Percentiles rank a stretch among this genome's conserved stretches.
Conservation (phyloP, 2,888 invertebrate genomes). For the Tipula vernalis region DNA sequence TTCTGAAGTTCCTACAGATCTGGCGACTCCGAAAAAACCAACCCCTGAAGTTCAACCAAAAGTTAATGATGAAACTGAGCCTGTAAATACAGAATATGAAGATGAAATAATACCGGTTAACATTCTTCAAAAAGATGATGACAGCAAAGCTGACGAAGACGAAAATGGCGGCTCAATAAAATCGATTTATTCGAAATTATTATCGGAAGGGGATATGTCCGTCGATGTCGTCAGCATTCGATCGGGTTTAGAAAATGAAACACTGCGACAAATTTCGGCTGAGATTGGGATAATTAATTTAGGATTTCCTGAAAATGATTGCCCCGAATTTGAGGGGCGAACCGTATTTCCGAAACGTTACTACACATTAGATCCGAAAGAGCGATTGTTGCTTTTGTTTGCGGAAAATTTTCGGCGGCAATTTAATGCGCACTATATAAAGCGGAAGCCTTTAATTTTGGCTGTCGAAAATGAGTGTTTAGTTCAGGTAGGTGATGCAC, state of each 20-base stretch:
- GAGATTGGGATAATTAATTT: slow-evolving; percentile 28
- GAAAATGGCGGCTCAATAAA: background rate
- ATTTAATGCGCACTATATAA: slow-evolving; percentile 43
- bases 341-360: slow-evolving; percentile 52
- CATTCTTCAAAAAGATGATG: background rate
- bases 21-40: background rate
- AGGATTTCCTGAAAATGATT: slow-evolving; percentile 29
- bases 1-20: background rate
- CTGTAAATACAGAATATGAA: background rate
- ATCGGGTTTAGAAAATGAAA: background rate
- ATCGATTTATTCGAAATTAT: background rate
- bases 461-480: slow-evolving; percentile 66
- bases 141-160: background rate
- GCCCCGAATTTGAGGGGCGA: slow-evolving; percentile 44
- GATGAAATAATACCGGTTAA: no score
- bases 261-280: background rate
- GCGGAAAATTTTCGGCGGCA: slow-evolving; percentile 69
- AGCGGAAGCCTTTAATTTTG: slow-evolving; percentile 52
- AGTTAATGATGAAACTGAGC: background rate
- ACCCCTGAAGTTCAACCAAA: background rate
- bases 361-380: slow-evolving; percentile 51
- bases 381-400: slow-evolving; percentile 55
- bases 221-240: background rate
- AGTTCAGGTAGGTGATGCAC: slow-evolving; percentile 44
- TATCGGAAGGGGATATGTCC: background rate